A percentile compares a stretch with the other conserved stretches of the same genome.
These are phyloP conservation scores for Brachionus asplanchnoidis DNA, from an alignment of 1,140 invertebrate species.

Conservation along the genomic window DNA sequence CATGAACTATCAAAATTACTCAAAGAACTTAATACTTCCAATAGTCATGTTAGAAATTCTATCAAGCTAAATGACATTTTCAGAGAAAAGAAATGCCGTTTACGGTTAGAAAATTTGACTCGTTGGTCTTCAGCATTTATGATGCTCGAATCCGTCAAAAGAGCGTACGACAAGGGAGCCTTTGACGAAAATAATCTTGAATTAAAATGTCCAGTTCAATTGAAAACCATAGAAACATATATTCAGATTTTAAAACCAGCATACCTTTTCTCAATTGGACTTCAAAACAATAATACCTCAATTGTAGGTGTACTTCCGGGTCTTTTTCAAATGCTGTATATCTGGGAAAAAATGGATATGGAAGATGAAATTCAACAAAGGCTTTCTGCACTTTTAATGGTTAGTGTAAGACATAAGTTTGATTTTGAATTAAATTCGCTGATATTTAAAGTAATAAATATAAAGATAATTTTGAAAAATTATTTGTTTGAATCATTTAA, in stretches of 20 bases:
- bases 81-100: not conserved
- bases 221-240: conserved; percentile 2
- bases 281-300: not conserved
- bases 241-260: not conserved
- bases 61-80: not conserved
- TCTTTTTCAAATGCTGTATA: not conserved
- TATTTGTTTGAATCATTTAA: not conserved
- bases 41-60: not conserved
- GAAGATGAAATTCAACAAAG: not conserved
- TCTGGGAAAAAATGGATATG: not conserved
- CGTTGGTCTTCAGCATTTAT: conserved; percentile 16
- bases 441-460: not conserved
- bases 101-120: not conserved
- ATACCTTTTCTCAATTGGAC: not conserved
- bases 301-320: not conserved
- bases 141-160: conserved; percentile 3
- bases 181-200: not conserved
- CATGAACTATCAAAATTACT: not conserved
- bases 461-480: not conserved
- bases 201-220: not conserved
- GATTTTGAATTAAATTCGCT: not conserved
- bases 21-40: not conserved
- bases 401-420: not conserved
- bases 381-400: not conserved
- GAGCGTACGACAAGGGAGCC: not conserved